Base-by-base conservation (phyloP, 2,888 invertebrate genomes). In the Eudasyphora cyanicolor region DNA sequence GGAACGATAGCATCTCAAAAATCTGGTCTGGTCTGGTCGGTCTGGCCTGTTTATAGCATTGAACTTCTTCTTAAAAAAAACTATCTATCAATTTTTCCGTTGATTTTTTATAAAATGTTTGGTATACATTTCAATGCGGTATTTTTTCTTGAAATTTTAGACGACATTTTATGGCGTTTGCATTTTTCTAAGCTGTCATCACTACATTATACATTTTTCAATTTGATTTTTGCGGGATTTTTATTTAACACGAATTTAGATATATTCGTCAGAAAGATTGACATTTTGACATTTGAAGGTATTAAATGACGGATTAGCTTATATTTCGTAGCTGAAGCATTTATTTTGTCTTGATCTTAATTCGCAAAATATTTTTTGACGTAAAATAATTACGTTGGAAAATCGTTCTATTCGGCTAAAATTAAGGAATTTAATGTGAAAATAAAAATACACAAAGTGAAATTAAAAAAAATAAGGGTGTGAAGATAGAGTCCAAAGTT, bases 21-120 rank as follows among this genome's bases (percentile, higher is more conserved):
- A 83, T 79, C 74, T 80, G 77, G 54, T 84, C 76, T 74, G 69
- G 76, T 45, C 49, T 12, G 42, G 49, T 82, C 29, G 64, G 62
- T 69, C 45, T 75, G 75, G 57, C 80, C 69, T 19, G 35, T 64
- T 21, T 12, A 17, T 42, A 67, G 10, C 64, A 64, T 38, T 64
- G 64, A 64, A 64, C 64, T 64, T 64, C 64, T 64, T 64, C 29
- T 60, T 54, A 45, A n/a, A 1, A 38, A 54, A 21, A 54, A 54
- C 51, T 54, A 10, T 57, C 51, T 54, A 10, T 57, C 57, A 57
- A 12, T 57, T 5, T 27, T 24, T 57, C 17, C 3, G 49, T 49
- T 19, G 2, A 1, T 60, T 29, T 14, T 60, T 21, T 57, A 6
- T 29, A 10, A 49, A 19, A 21, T 21, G 19, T 45, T 32, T 32